A percentile compares a stretch with the other conserved stretches of the same genome.
These are phyloP conservation scores for Drosophila multiciliata DNA, from an alignment of 2,888 invertebrate species.

Conservation along the genomic window DNA sequence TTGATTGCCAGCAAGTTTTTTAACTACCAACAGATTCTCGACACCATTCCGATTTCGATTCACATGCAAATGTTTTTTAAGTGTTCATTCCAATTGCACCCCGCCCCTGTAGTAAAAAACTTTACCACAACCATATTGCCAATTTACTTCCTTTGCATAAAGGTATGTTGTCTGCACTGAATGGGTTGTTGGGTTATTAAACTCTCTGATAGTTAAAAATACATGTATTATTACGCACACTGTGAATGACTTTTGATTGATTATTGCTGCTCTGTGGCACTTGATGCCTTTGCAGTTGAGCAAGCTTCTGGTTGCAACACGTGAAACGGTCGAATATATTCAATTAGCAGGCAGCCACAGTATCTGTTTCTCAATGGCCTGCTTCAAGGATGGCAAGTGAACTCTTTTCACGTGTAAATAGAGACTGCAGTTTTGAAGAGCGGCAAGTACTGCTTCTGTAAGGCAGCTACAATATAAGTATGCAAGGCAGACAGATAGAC, in stretches of 20 bases:
- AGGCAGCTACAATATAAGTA: conserved; percentile 39
- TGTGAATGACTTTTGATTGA: not conserved
- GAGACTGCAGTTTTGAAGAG: conserved; percentile 30
- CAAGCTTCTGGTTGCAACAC: conserved; percentile 32
- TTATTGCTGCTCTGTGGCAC: conserved; percentile 2
- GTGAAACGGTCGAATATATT: conserved; percentile 61
- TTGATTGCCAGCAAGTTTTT: conserved; percentile 70
- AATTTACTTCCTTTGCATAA: conserved; percentile 44
- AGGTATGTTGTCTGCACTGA: conserved; percentile 9
- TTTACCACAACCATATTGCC: conserved; percentile 51
- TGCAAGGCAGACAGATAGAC: conserved; percentile 20
- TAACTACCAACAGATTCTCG: conserved; percentile 44
- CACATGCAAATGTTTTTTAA: conserved; percentile 71
- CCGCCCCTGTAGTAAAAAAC: conserved; percentile 16
- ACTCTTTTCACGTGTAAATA: conserved; percentile 54
- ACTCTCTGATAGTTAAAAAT: not conserved
- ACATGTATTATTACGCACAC: not conserved
- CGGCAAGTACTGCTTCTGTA: conserved; percentile 55
- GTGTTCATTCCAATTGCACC: conserved; percentile 42
- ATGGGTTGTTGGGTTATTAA: not conserved
- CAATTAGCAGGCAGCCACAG: conserved; percentile 47
- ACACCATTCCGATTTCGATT: conserved; percentile 37
- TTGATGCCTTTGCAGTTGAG: conserved; percentile 24
- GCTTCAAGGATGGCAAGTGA: conserved; percentile 45
- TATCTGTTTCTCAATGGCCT: conserved; percentile 9